Percentiles rank a stretch among this genome's conserved stretches.
Evolutionary conservation across 2,888 invertebrate species (phyloP).

Genomic region (Sclerodermus sp.): DNA sequence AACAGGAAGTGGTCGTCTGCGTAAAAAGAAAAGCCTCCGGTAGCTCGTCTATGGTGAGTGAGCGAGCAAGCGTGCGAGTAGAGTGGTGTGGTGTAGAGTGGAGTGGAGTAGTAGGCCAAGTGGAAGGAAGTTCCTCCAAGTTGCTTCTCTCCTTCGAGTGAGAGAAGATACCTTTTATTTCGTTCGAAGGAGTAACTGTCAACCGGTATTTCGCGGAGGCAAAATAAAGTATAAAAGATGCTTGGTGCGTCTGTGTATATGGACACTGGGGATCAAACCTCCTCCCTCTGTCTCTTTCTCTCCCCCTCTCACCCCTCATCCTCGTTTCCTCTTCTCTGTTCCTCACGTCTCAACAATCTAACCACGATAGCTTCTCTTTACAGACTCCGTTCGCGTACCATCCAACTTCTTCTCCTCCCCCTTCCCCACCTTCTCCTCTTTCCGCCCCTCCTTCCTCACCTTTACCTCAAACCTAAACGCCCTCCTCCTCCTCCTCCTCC

Average conservation of each 20-base stretch:
- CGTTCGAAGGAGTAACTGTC: constrained; percentile 39
- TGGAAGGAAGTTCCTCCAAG: constrained; percentile 47
- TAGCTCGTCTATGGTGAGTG: constrained; percentile 36
- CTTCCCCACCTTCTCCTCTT: constrained; percentile 8
- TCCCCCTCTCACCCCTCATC: constrained; percentile 9
- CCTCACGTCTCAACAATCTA: too few relatives aligned
- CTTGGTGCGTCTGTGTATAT: constrained; percentile 39
- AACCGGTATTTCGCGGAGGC: constrained; percentile 42
- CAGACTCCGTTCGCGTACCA: constrained; percentile 1
- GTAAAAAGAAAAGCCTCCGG: constrained; percentile 47
- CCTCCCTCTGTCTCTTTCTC: constrained; percentile 7
- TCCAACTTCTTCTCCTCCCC: constrained; percentile 3
- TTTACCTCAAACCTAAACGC: not conserved
- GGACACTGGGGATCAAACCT: constrained; percentile 21
- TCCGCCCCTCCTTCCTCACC: not conserved
- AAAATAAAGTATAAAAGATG: constrained; percentile 45
- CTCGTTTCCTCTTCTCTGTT: constrained; percentile 11
- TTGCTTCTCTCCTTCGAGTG: constrained; percentile 13
- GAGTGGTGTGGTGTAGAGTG: constrained; percentile 20
- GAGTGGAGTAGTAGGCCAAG: constrained; percentile 57
- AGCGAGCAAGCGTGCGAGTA: not conserved
- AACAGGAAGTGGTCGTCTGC: constrained; percentile 43
- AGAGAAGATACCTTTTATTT: constrained; percentile 39
- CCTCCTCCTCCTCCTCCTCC: not conserved
- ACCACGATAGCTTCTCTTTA: not conserved